Evolutionary conservation across 2,797 vertebrate genomes (phyloP), one percentile per base, ranked within the genome.

Genomic region (Pempheris klunzingeri): DNA sequence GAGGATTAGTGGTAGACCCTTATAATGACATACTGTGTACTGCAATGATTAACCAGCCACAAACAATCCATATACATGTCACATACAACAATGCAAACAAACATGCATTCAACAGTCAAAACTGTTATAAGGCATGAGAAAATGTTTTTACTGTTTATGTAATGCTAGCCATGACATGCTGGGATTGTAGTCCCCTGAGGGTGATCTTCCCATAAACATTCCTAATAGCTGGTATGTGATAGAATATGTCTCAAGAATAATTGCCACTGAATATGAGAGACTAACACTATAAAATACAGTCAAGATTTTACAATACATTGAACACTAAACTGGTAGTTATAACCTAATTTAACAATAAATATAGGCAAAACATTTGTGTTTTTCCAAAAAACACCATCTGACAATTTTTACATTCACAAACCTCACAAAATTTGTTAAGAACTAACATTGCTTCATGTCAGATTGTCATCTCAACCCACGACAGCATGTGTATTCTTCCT

Each of bases 161-260:
- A 41, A 63, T 4, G 32, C 57, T 49, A 73, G 65, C 43, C 17
- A 18, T 39, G 46, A 75, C 34, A 61, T 22, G 7, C 30, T 66
- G 17, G 64, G 32, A 60, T 26, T 71, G 17, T 14, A 28, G 43
- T 13, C 41, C 50, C 46, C 57, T 36, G 18, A 41, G 68, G 47
- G 32, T 3, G 30, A 63, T 20, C 10, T 46, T 53, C 55, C 20
- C 57, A 58, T 70, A 41, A 71, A 67, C 9, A 59, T 9, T 47
- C 30, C 9, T 73, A 57, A 78, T 32, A 34, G 49, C 57, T 57
- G 24, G 24, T 55, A 79, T 44, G 58, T 61, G 43, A 70, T 55
- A 84, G 66, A 73, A 80, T 72, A 62, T 71, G 61, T 47, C 32
- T 58, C 54, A 66, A 38, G 57, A 71, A 76, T 44, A 47, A 39